phyloP scores from a whole-genome alignment of 1,140 invertebrate species.

The Octopus bimaculoides region DNA sequence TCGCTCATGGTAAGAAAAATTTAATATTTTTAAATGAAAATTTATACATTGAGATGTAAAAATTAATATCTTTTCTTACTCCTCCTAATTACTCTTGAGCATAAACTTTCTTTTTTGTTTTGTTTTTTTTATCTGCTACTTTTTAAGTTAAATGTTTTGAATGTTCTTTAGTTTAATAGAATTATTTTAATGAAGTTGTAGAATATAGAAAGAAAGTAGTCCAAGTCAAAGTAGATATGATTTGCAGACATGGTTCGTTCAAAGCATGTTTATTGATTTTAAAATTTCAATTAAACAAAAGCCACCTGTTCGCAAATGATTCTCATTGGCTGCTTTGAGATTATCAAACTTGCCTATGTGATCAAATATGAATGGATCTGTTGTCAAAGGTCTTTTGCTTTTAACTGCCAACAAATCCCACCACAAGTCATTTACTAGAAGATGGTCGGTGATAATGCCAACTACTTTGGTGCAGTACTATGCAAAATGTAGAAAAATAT shows the following conservation, averaged over 20 bases:
- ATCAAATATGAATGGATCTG: background rate
- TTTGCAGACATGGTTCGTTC: background rate
- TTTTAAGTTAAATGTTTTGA: too few species aligned
- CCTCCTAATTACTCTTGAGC: too few species aligned
- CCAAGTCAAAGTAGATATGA: too few species aligned
- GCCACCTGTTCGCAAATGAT: background rate
- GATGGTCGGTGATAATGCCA: background rate
- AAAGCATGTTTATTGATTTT: slow-evolving; percentile 8
- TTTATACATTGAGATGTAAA: too few species aligned
- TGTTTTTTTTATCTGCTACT: too few species aligned
- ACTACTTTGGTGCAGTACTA: background rate
- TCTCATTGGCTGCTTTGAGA: background rate
- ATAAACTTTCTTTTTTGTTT: too few species aligned
- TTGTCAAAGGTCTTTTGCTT: background rate
- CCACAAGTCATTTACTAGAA: background rate
- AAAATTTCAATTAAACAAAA: slow-evolving; percentile 1
- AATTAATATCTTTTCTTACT: too few species aligned
- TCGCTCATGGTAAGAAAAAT: slow-evolving; percentile 70
- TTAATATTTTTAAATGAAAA: too few species aligned
- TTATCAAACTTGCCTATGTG: background rate
- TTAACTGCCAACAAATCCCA: background rate
- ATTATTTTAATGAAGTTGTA: too few species aligned
- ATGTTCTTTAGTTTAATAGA: too few species aligned
- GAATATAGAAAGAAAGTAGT: too few species aligned
- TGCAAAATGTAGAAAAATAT: background rate